phyloP scores from a whole-genome alignment of 2,888 invertebrate genomes.

The Crematogaster levior region DNA sequence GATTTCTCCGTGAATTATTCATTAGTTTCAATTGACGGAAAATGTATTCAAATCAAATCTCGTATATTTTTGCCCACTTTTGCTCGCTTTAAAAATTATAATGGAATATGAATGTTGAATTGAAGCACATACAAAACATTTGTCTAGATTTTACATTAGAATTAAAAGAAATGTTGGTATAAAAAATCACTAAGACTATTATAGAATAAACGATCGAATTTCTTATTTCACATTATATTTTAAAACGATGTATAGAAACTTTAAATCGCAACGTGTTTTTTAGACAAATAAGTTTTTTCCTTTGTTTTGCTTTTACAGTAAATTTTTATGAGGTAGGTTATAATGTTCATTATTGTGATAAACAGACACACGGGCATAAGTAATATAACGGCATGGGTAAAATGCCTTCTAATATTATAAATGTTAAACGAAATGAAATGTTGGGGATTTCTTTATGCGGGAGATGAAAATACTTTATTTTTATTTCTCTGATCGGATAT shows the following conservation, averaged over 20 bases:
- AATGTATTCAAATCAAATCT: constrained; percentile 36
- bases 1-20: constrained; percentile 52
- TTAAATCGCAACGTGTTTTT: not conserved
- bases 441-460: not conserved
- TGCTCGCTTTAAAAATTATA: constrained; percentile 20
- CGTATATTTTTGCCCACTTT: constrained; percentile 44
- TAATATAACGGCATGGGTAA: not conserved
- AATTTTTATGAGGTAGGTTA: not conserved
- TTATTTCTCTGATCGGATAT: constrained; percentile 10
- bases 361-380: not conserved
- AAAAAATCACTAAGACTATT: not conserved
- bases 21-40: not conserved
- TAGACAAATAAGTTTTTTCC: not conserved
- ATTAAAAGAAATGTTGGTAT: not conserved
- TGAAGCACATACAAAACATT: not conserved
- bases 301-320: not conserved
- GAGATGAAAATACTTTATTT: constrained; percentile 28
- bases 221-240: not conserved
- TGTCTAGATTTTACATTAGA: not conserved
- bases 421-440: constrained; percentile 25
- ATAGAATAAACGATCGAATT: not conserved
- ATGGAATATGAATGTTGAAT: not conserved
- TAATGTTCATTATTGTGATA: not conserved
- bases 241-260: not conserved
- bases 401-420: constrained; percentile 29